phyloP scores from a whole-genome alignment of 2,888 invertebrate species.

The Drosophila koepferae region DNA sequence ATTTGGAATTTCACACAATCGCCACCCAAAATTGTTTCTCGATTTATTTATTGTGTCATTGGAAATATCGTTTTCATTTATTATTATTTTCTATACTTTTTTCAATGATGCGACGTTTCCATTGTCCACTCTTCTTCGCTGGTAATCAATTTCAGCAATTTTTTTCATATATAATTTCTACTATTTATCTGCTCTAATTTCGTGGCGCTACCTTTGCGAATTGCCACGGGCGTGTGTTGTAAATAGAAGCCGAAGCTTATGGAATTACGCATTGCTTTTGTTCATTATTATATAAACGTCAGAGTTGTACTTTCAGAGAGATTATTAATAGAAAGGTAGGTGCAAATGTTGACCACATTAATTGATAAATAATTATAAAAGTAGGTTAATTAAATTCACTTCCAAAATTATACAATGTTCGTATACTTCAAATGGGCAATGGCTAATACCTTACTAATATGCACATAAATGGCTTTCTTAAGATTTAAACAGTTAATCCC shows the following conservation, averaged over 20 bases:
- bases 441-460: neutral
- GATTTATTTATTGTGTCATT: slow-evolving; percentile 76
- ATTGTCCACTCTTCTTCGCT: slow-evolving; percentile 47
- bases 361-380: slow-evolving; percentile 17
- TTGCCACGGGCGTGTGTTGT: slow-evolving; percentile 23
- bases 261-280: slow-evolving; percentile 45
- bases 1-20: slow-evolving; percentile 35
- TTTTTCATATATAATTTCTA: slow-evolving; percentile 48
- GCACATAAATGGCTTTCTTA: neutral
- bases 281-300: slow-evolving; percentile 50
- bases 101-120: slow-evolving; percentile 48
- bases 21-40: slow-evolving; percentile 62
- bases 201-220: slow-evolving; percentile 38
- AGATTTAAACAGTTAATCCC: neutral
- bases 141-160: slow-evolving; percentile 59
- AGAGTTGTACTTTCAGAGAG: slow-evolving; percentile 12
- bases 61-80: slow-evolving; percentile 58
- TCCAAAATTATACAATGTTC: neutral
- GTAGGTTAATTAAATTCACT: neutral
- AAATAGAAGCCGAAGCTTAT: slow-evolving; percentile 43
- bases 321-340: slow-evolving; percentile 22
- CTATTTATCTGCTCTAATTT: slow-evolving; percentile 75
- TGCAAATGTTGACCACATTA: slow-evolving; percentile 12
- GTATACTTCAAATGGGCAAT: neutral
- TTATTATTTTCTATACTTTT: slow-evolving; percentile 21